Evolutionary conservation across 2,797 vertebrate species (phyloP).

Genomic region (Diglossa cyanea): DNA sequence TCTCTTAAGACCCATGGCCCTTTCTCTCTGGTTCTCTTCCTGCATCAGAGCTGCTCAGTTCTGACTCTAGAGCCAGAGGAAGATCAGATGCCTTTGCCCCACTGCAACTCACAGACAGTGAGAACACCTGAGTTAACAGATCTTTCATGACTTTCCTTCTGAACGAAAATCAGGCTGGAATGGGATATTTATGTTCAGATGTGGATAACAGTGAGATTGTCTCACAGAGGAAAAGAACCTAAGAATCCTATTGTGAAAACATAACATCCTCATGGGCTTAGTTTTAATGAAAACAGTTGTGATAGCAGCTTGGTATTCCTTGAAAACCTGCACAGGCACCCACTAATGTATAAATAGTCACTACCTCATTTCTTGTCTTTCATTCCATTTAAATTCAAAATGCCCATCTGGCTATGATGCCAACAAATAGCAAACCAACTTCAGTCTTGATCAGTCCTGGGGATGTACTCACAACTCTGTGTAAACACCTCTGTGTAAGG

Average conservation of each 20-base stretch:
- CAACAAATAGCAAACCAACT: background rate
- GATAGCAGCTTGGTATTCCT: background rate
- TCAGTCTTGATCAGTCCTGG: background rate
- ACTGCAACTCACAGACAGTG: background rate
- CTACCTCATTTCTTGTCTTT: background rate
- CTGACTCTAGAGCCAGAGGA: background rate
- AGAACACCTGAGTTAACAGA: background rate
- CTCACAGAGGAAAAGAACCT: background rate
- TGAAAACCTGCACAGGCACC: background rate
- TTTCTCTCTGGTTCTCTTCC: background rate
- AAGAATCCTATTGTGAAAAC: background rate
- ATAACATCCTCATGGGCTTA: background rate
- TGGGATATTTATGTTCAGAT: background rate
- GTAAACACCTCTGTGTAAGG: background rate
- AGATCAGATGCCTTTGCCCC: background rate
- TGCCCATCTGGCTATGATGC: accelerated
- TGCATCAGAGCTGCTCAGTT: background rate
- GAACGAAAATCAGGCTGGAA: background rate
- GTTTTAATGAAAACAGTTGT: background rate
- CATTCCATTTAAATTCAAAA: background rate
- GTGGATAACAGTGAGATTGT: background rate
- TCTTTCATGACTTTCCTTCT: background rate
- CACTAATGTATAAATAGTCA: background rate
- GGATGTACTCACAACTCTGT: background rate
- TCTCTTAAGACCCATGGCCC: background rate